These are phyloP conservation scores for Baronia brevicornis DNA, from an alignment of 2,888 invertebrate genomes.

Conservation along the genomic window DNA sequence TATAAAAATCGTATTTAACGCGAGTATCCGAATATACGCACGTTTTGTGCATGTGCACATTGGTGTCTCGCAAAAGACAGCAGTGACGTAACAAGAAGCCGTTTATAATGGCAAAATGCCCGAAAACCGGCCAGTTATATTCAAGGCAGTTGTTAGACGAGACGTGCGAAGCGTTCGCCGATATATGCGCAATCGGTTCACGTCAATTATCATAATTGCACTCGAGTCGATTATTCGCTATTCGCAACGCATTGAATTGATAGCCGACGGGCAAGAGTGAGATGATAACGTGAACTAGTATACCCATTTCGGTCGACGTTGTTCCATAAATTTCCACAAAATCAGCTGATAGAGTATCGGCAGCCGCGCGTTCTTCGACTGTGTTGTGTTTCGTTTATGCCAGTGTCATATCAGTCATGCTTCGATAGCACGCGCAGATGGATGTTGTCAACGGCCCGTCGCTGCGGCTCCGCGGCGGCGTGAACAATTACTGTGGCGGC, in stretches of 20 bases:
- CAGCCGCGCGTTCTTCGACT: constrained; percentile 3
- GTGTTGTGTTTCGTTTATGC: constrained; percentile 6
- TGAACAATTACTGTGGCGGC: constrained; percentile 45
- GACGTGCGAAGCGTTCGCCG: constrained; percentile 13
- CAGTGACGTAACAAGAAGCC: constrained; percentile 17
- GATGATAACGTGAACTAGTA: constrained; percentile 9
- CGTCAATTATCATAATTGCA: constrained; percentile 13
- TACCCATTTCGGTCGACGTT: constrained; percentile 5
- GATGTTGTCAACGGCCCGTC: constrained; percentile 58
- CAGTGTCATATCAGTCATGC: constrained; percentile 48
- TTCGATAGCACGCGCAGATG: constrained; percentile 52
- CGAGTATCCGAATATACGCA: no score
- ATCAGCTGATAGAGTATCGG: constrained; percentile 37
- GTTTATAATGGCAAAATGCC: constrained; percentile 30
- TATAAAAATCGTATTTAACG: no score
- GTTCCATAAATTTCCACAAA: constrained; percentile 28
- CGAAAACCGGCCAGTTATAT: constrained; percentile 26
- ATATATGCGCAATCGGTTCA: constrained; percentile 2
- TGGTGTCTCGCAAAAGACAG: constrained; percentile 4
- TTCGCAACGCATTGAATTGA: constrained; percentile 22
- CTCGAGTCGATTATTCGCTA: constrained; percentile 29
- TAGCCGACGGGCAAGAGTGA: constrained; percentile 23
- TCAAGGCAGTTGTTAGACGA: constrained; percentile 15
- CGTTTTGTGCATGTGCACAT: not conserved
- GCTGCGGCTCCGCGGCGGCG: constrained; percentile 66